A percentile compares a stretch with the other conserved stretches of the same genome.
These are phyloP conservation scores for Noctua pronuba DNA, from an alignment of 2,888 invertebrate species.

Conservation along the genomic window DNA sequence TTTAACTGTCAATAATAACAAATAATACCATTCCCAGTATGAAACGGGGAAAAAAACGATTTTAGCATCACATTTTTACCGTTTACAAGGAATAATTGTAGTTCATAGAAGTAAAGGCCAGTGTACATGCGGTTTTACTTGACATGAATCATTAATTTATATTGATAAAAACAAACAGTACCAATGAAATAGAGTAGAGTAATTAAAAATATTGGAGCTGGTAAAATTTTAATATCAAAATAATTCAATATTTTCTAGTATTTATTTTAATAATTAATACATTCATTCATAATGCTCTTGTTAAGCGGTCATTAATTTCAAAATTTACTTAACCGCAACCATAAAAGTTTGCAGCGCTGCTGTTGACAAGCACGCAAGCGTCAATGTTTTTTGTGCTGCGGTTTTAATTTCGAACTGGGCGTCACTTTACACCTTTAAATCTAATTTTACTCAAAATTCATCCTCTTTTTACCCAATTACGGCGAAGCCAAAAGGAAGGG, in stretches of 20 bases:
- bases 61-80: not conserved
- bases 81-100: constrained; percentile 3
- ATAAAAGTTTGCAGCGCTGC: not conserved
- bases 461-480: too few relatives aligned
- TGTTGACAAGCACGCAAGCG: not conserved
- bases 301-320: not conserved
- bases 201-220: not conserved
- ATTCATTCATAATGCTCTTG: not conserved
- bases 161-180: not conserved
- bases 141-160: not conserved
- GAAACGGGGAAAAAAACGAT: not conserved
- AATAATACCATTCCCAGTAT: constrained; percentile 18
- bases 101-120: constrained; percentile 26
- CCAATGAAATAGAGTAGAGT: not conserved
- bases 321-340: not conserved
- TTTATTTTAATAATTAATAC: not conserved
- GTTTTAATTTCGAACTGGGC: not conserved
- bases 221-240: not conserved
- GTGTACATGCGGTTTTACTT: not conserved
- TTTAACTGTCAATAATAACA: not conserved
- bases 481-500: too few relatives aligned
- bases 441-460: too few relatives aligned
- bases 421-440: too few relatives aligned
- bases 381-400: not conserved
- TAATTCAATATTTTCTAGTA: not conserved